Evolutionary conservation across 2,113 vertebrate genomes (phyloP).

Genomic region (Strix aluco): DNA sequence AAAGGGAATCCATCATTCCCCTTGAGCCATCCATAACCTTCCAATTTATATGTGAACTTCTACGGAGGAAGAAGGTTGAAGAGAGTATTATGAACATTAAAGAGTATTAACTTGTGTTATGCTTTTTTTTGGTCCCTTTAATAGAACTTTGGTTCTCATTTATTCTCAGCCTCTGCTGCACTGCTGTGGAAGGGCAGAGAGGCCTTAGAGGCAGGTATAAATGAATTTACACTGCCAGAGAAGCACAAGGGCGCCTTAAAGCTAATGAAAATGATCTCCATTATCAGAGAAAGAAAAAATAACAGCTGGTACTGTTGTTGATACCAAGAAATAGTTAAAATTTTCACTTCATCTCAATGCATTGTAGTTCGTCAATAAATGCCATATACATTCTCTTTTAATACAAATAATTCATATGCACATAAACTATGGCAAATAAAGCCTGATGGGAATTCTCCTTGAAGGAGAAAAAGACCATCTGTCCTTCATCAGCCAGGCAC

Average conservation of each 20-base stretch:
- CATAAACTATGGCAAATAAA: background rate
- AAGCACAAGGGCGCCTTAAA: background rate
- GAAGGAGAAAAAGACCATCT: slow-evolving; percentile 37
- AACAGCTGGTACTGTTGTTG: rapidly evolving
- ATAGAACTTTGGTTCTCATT: background rate
- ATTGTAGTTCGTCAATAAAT: background rate
- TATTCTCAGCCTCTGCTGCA: background rate
- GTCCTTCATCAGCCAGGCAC: background rate
- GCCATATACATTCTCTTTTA: background rate
- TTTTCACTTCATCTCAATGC: background rate
- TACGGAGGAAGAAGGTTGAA: background rate
- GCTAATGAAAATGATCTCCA: background rate
- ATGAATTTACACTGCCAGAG: background rate
- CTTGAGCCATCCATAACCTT: background rate
- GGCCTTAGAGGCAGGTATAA: background rate
- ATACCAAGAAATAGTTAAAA: background rate
- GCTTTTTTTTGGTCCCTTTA: background rate
- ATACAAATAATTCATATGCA: background rate
- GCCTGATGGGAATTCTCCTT: background rate
- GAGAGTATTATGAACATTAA: background rate
- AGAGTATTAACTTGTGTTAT: background rate
- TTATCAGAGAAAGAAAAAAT: background rate
- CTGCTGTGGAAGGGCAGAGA: background rate
- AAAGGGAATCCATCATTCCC: background rate
- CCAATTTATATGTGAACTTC: background rate